Evolutionary conservation across 2,797 vertebrate species (phyloP).

Genomic region (Sternotherus odoratus): DNA sequence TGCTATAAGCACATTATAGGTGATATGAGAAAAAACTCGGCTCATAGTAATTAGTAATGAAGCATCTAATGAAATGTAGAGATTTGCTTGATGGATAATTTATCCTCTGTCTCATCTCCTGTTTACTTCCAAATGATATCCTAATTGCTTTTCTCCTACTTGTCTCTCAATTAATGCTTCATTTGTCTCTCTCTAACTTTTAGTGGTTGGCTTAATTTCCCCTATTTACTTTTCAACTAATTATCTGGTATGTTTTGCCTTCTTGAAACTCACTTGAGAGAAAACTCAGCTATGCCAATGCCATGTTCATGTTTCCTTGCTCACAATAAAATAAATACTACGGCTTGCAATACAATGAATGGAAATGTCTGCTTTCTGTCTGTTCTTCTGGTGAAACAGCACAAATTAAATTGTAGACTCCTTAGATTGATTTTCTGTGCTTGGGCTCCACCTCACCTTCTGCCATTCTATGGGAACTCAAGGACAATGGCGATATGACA

Average conservation of each 20-base stretch:
- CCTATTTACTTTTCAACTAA: conserved; percentile 54
- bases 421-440: background rate
- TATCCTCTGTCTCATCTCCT: conserved; percentile 24
- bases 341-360: conserved; percentile 29
- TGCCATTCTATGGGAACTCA: background rate
- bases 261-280: background rate
- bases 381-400: conserved; percentile 7
- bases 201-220: conserved; percentile 55
- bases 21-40: background rate
- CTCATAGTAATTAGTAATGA: conserved; percentile 20
- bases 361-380: conserved; percentile 17
- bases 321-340: conserved; percentile 2
- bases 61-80: conserved; percentile 26
- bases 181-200: conserved; percentile 44
- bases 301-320: background rate
- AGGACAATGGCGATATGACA: background rate
- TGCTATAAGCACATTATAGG: background rate
- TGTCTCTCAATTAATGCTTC: conserved; percentile 43
- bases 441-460: background rate
- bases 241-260: conserved; percentile 2
- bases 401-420: background rate
- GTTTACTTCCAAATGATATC: conserved; percentile 44
- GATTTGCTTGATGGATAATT: conserved; percentile 27
- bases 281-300: background rate
- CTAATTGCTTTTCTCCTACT: conserved; percentile 59